Evolutionary conservation across 2,888 invertebrate species (phyloP).

Genomic region (Panorpa germanica): DNA sequence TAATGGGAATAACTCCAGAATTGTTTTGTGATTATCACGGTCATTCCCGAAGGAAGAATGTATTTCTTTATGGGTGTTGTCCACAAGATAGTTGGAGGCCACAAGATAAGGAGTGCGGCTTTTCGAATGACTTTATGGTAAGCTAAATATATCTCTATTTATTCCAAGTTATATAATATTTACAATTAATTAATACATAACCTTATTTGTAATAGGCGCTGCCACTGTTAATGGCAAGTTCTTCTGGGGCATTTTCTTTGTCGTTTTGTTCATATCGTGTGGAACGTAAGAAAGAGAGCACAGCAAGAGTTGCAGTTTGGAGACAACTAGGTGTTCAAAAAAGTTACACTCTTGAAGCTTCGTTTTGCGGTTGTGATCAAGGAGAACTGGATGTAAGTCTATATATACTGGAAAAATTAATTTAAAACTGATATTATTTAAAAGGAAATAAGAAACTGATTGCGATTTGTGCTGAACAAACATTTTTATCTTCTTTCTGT

Average conservation of each 20-base stretch:
- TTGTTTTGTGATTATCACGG: constrained; percentile 65
- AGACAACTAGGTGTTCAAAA: constrained; percentile 58
- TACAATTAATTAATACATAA: too few species aligned
- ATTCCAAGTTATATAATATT: too few species aligned
- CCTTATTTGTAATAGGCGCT: constrained; percentile 31
- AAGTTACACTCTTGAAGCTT: constrained; percentile 72
- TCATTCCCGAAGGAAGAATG: constrained; percentile 69
- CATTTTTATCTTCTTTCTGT: too few species aligned
- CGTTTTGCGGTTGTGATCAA: constrained; percentile 67
- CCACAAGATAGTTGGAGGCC: constrained; percentile 46
- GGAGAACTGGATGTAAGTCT: constrained; percentile 43
- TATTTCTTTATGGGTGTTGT: constrained; percentile 72
- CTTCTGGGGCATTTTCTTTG: constrained; percentile 50
- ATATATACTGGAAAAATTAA: background rate
- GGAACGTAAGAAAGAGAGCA: constrained; percentile 59
- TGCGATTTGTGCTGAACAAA: too few species aligned
- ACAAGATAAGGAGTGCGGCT: constrained; percentile 31
- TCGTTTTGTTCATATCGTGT: constrained; percentile 59
- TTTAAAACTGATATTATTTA: too few species aligned
- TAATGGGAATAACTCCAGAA: constrained; percentile 36
- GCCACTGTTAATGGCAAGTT: constrained; percentile 49
- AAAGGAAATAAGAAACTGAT: too few species aligned
- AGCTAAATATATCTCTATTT: too few species aligned
- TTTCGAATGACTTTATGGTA: constrained; percentile 39
- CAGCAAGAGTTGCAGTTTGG: constrained; percentile 74